Conservation (phyloP, 2,888 invertebrate species). For the Orthonychiurus folsomi region DNA sequence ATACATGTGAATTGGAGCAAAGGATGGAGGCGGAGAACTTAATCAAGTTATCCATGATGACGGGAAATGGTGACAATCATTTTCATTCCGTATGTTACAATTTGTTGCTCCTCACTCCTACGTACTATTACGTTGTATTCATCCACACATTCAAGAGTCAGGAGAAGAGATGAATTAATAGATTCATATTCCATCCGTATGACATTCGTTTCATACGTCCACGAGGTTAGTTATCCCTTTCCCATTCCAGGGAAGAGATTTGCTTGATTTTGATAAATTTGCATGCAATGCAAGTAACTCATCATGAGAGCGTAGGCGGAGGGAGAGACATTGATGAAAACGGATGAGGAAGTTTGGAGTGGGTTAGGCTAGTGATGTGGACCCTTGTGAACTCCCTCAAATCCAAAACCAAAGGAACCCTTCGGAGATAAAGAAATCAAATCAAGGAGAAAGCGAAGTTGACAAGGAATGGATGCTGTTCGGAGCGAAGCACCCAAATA, state of each 20-base stretch:
- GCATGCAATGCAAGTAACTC: conserved; percentile 16
- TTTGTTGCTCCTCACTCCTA: neutral
- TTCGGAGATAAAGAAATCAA: no score
- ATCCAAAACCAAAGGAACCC: no score
- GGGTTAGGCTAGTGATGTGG: no score
- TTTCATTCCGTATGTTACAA: neutral
- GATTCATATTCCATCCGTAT: no score
- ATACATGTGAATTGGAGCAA: no score
- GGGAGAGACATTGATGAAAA: conserved; percentile 19
- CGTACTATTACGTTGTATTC: neutral
- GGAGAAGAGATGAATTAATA: no score
- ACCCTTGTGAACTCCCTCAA: no score
- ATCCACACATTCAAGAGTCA: no score
- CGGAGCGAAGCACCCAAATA: no score
- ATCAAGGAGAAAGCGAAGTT: neutral
- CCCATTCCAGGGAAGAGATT: neutral
- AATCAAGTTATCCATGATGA: neutral
- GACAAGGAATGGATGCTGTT: neutral
- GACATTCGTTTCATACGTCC: no score
- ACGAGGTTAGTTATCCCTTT: no score
- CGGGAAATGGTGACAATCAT: neutral
- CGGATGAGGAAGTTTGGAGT: conserved; percentile 13
- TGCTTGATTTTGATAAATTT: conserved; percentile 20
- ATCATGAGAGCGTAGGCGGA: conserved; percentile 8
- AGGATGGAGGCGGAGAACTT: no score